Percentiles rank a stretch among this genome's conserved stretches.
Evolutionary conservation across 1,140 invertebrate genomes (phyloP).

Genomic region (Phymorhynchus buccinoides): DNA sequence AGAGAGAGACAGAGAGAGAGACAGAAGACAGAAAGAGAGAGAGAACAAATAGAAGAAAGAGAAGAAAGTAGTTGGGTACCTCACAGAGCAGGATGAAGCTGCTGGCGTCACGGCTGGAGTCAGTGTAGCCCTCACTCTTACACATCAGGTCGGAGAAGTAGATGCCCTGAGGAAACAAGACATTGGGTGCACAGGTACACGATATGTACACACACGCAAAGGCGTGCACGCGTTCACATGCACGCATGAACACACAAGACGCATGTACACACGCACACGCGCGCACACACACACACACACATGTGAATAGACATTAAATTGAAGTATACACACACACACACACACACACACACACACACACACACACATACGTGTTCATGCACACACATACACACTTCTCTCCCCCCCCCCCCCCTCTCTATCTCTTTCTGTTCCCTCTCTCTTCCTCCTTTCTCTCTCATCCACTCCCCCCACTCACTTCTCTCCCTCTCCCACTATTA

Average conservation of each 20-base stretch:
- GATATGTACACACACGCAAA: neutral
- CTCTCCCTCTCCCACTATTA: neutral
- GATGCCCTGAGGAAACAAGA: too few relatives aligned
- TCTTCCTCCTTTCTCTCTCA: too few relatives aligned
- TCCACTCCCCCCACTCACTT: neutral
- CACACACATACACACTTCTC: neutral
- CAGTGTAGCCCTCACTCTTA: constrained; percentile 67
- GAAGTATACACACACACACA: neutral
- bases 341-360: constrained; percentile 8
- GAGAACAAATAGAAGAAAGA: neutral
- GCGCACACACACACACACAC: neutral
- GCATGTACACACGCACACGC: neutral
- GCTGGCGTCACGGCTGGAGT: constrained; percentile 41
- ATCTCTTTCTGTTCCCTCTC: too few relatives aligned
- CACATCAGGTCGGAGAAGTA: constrained; percentile 72
- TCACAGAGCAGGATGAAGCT: constrained; percentile 65
- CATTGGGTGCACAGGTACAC: constrained; percentile 29
- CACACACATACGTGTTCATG: neutral
- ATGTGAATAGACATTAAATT: too few relatives aligned
- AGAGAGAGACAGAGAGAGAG: neutral
- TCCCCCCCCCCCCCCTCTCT: neutral
- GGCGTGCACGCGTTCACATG: neutral
- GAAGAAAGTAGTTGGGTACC: constrained; percentile 49
- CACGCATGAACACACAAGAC: too few relatives aligned
- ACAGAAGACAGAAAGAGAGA: neutral